These are phyloP conservation scores for Drosophila jambulina DNA, from an alignment of 1,140 invertebrate species.

Conservation along the genomic window DNA sequence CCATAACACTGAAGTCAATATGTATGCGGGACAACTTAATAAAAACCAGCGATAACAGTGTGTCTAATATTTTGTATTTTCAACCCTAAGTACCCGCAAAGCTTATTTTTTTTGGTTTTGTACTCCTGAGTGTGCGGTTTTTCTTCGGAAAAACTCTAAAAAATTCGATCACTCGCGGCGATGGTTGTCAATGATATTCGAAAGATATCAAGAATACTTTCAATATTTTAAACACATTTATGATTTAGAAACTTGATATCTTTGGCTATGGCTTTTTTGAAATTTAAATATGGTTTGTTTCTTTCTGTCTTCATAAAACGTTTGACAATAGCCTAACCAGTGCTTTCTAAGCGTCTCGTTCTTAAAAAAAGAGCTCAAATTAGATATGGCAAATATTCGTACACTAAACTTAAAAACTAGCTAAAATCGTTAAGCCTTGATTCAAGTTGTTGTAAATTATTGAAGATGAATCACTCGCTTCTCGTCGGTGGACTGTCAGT, in stretches of 20 bases:
- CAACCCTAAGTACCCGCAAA: neutral
- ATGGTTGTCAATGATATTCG: neutral
- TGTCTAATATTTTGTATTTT: neutral
- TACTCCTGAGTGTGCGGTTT: neutral
- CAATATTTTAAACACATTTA: neutral
- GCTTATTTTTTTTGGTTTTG: neutral
- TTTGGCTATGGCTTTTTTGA: neutral
- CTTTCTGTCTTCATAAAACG: neutral
- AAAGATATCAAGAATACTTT: neutral
- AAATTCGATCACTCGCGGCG: neutral
- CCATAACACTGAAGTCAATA: neutral
- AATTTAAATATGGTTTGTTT: neutral
- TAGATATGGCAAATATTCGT: slow-evolving; percentile 59
- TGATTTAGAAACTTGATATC: neutral
- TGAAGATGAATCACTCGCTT: slow-evolving; percentile 15
- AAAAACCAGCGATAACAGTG: neutral
- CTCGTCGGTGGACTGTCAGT: slow-evolving; percentile 5
- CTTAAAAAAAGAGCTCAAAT: slow-evolving; percentile 31
- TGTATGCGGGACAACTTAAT: neutral
- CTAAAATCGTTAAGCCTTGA: slow-evolving; percentile 72
- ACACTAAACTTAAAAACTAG: slow-evolving; percentile 60
- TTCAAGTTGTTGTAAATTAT: slow-evolving; percentile 36
- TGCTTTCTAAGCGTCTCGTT: slow-evolving; percentile 61
- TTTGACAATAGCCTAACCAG: slow-evolving; percentile 11
- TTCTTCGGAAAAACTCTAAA: neutral